Evolutionary conservation across 2,888 invertebrate genomes (phyloP), one percentile per base, ranked within the genome.

Genomic region (Entomobrya proxima): DNA sequence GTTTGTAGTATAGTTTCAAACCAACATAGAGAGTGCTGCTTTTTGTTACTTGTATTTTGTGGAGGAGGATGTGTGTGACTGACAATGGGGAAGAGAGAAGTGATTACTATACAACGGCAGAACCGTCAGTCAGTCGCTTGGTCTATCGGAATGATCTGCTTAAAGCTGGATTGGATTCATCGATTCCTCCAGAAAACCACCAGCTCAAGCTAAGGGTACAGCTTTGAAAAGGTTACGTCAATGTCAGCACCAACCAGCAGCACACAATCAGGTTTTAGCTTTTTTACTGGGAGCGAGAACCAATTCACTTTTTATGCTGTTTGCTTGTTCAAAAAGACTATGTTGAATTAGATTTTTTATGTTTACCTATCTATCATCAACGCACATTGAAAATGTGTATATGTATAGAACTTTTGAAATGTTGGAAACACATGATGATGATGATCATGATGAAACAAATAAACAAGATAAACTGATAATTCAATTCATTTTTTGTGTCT

Each of bases 81-180:
- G 80, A 80, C 80, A 80, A 69, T 55, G 24, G 69, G 47, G 18
- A 55, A 78, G 11, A 61, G 32, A 78, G 47, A 47, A 67, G 44
- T 76, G 76, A 76, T 64, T 47, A 78, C 69, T 40, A 72, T 18
- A 58, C 44, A 47, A 69, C 13, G 37, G 52, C n/a, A 74, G 67
- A 52, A 47, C 72, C 81, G 81, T 81, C 81, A 81, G 61, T 81
- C 81, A 81, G 32, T 74, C 81, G 55, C 61, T 61, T 44, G 74
- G 61, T 80, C 72, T 80, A 72, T 80, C 74, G 74, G 74, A 81
- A 74, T 81, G 81, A 81, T 81, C 61, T 80, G 80, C 77, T 77
- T 77, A 77, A 67, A 47, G 32, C 72, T 40, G 76, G 58, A 76
- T 64, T 58, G 76, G 55, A 76, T 64, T 78, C 77, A 64, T 61